These are phyloP conservation scores for Halcyon leucocephala DNA, from an alignment of 2,797 vertebrate species.

Conservation along the genomic window DNA sequence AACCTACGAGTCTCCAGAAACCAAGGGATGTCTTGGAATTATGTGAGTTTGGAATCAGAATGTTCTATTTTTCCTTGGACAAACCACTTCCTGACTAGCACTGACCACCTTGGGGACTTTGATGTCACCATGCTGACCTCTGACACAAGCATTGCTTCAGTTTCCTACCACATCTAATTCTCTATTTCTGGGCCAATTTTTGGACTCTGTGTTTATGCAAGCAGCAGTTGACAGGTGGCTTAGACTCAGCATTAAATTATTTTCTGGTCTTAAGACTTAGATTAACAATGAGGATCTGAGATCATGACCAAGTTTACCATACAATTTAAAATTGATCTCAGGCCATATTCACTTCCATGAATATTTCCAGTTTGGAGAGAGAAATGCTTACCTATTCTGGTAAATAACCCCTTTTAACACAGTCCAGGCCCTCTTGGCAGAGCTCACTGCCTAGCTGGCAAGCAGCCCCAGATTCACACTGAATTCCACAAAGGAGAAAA, in stretches of 20 bases:
- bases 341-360: not conserved
- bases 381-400: slow-evolving; percentile 56
- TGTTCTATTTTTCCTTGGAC: not conserved
- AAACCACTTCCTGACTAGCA: not conserved
- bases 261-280: not conserved
- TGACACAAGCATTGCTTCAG: not conserved
- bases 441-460: slow-evolving; percentile 34
- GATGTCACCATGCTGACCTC: not conserved
- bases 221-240: not conserved
- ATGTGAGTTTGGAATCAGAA: not conserved
- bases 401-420: slow-evolving; percentile 10
- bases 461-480: slow-evolving; percentile 64
- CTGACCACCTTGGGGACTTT: not conserved
- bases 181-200: not conserved
- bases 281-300: not conserved
- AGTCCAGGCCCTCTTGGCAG: slow-evolving; percentile 37
- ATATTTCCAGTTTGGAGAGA: slow-evolving; percentile 34
- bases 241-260: not conserved
- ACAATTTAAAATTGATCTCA: slow-evolving; percentile 20
- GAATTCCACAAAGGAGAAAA: slow-evolving; percentile 66
- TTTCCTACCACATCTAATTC: not conserved
- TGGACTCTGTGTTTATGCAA: not conserved
- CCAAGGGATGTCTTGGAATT: not conserved
- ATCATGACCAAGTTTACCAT: not conserved
- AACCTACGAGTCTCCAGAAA: not conserved